Evolutionary conservation across 2,888 invertebrate genomes (phyloP).

Genomic region (Microplitis deprimator): DNA sequence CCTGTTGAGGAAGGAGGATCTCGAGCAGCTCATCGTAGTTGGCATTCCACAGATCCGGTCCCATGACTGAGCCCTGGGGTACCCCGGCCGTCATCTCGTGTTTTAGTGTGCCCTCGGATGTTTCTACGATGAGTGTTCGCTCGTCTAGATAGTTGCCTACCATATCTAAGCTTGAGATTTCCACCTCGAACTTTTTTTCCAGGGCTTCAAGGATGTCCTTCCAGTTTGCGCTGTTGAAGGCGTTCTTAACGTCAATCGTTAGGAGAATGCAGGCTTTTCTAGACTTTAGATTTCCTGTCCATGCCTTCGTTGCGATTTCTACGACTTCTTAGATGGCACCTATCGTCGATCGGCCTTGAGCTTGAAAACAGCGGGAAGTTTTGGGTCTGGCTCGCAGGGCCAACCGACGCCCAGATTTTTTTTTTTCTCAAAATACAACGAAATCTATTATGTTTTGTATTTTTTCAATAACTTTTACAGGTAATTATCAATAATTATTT

Average conservation of each 20-base stretch:
- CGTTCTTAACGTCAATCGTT: slow-evolving; percentile 18
- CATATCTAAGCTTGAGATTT: slow-evolving; percentile 28
- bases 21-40: slow-evolving; percentile 43
- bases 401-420: too few relatives aligned
- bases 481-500: too few relatives aligned
- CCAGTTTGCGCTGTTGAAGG: slow-evolving; percentile 46
- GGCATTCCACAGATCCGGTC: background rate
- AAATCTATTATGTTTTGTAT: too few relatives aligned
- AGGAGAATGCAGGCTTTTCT: slow-evolving; percentile 43
- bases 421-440: too few relatives aligned
- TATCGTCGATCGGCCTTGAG: slow-evolving; percentile 43
- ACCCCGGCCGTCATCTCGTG: background rate
- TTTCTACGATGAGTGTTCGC: background rate
- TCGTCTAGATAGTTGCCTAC: slow-evolving; percentile 3
- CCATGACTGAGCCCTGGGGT: background rate
- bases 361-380: too few relatives aligned
- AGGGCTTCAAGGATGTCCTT: slow-evolving; percentile 45
- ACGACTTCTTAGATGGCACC: slow-evolving; percentile 34
- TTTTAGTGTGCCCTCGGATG: background rate
- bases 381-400: too few relatives aligned
- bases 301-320: slow-evolving; percentile 32
- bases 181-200: slow-evolving; percentile 39
- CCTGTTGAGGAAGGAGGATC: slow-evolving; percentile 1
- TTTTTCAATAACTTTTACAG: too few relatives aligned
- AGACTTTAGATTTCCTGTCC: slow-evolving; percentile 33